These are phyloP conservation scores for Bombylius major DNA, from an alignment of 2,888 invertebrate genomes.

Conservation along the genomic window DNA sequence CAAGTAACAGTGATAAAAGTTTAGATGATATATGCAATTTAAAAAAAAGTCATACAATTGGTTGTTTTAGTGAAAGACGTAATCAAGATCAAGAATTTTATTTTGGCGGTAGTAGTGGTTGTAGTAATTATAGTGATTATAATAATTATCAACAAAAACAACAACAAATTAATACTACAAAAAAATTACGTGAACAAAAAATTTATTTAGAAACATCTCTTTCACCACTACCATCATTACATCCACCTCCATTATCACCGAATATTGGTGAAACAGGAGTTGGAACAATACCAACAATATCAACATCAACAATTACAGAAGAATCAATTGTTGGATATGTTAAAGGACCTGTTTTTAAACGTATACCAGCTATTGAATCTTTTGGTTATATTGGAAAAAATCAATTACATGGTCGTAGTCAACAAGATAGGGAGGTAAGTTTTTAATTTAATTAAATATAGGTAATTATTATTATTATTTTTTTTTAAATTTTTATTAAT, in stretches of 20 bases:
- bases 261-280: not conserved
- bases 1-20: not conserved
- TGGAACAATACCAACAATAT: not conserved
- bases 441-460: not conserved
- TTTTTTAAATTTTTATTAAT: not conserved
- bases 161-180: not conserved
- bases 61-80: not conserved
- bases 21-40: not conserved
- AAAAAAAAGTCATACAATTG: not conserved
- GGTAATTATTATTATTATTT: not conserved
- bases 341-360: slow-evolving; percentile 19
- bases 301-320: not conserved
- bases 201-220: not conserved
- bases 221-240: slow-evolving; percentile 1
- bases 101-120: not conserved
- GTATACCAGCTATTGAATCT: slow-evolving; percentile 26
- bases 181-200: not conserved
- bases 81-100: not conserved
- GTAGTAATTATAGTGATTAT: not conserved
- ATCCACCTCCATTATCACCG: not conserved
- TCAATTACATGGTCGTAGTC: slow-evolving; percentile 7
- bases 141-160: not conserved
- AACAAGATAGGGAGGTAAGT: slow-evolving; percentile 25
- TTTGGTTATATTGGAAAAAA: slow-evolving; percentile 20
- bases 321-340: not conserved